These are phyloP conservation scores for Tragelaphus buxtoni DNA, from an alignment of 2,113 vertebrate genomes.

Conservation along the genomic window DNA sequence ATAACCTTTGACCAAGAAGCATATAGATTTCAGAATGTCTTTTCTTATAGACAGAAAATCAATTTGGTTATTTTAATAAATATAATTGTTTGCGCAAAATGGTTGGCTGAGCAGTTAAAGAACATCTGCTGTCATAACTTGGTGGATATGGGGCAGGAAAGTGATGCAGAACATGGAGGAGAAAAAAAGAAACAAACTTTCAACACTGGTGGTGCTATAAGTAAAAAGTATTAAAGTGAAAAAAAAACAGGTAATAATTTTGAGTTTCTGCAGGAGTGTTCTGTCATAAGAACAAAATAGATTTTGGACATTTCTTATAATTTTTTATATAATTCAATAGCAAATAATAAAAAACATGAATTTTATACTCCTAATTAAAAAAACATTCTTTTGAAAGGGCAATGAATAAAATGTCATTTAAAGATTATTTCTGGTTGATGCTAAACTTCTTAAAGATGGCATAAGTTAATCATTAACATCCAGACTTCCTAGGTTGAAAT, in stretches of 20 bases:
- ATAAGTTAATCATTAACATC: neutral
- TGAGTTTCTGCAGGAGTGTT: neutral
- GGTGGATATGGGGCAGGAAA: neutral
- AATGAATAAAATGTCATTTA: neutral
- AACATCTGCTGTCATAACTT: neutral
- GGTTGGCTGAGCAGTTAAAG: constrained; percentile 44
- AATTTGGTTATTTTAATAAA: constrained; percentile 61
- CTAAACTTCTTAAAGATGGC: neutral
- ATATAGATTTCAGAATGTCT: constrained; percentile 57
- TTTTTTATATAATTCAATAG: constrained; percentile 1
- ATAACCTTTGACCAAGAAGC: constrained; percentile 56
- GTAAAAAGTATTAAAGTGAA: neutral
- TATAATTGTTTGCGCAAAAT: constrained; percentile 39
- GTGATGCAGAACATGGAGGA: neutral
- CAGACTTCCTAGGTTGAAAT: neutral
- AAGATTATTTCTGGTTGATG: neutral
- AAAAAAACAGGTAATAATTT: neutral
- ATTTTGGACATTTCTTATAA: neutral
- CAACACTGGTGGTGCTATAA: neutral
- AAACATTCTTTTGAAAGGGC: neutral
- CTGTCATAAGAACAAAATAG: neutral
- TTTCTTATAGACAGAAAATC: constrained; percentile 62
- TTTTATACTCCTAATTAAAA: neutral
- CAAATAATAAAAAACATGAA: neutral
- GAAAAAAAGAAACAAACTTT: neutral